Evolutionary conservation across 1,140 invertebrate genomes (phyloP), one percentile per base, ranked within the genome.

Genomic region (Drosophila virilis): DNA sequence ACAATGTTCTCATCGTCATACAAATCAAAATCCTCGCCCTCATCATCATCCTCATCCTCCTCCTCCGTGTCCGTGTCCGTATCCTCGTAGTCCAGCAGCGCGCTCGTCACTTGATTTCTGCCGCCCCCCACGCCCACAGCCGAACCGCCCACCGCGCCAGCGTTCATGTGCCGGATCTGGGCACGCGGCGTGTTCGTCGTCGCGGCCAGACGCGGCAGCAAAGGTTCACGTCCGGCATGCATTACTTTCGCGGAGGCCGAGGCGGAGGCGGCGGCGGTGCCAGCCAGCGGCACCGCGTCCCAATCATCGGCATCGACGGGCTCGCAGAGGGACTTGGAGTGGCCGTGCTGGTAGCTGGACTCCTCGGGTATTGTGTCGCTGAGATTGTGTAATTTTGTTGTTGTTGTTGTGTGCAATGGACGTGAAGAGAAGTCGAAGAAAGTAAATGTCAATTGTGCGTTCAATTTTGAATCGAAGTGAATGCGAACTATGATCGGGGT

Each of bases 361-460:
- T 92, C 91, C 89, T 92, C 91, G 79, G 91, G 91, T 76, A 92
- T 92, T 90, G 89, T 92, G 85, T 92, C 89, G 80, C 91, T 92
- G 78, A 80, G 52, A 69, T 64, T 52, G 72, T 77, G 35, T 58
- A 33, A 43, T 58, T 48, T 50, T 72, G 74, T 65, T 17, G 43
- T 38, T 78, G 78, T 77, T 67, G 60, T 77, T 61, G 54, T 62
- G 68, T 71, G 58, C 65, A 73, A 68, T 74, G 78, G 81, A 75
- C 45, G 85, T 88, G 84, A 89, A 89, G 62, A 88, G 74, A 86
- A 86, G 84, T 69, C 54, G 84, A 74, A 86, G 69, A 88, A 89
- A 89, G 83, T 88, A 89, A 89, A 88, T 89, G 84, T 83, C 67
- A 88, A 64, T 79, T 80, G 78, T 71, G 74, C 64, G 77, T 67